Conservation (phyloP, 2,113 vertebrate genomes). For the Arizona elegans region DNA sequence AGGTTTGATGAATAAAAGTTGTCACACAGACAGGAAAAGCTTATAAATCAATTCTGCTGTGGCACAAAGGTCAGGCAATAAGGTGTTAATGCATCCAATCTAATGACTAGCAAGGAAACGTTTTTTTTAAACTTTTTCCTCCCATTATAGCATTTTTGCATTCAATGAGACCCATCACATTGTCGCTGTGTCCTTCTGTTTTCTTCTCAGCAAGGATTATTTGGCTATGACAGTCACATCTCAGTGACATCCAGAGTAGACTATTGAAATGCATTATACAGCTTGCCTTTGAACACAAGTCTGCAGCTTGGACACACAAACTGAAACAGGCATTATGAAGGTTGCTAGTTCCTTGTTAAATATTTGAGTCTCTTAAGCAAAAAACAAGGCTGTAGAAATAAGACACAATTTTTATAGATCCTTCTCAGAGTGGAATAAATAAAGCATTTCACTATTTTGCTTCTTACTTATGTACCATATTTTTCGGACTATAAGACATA, state of each 20-base stretch:
- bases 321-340: not conserved
- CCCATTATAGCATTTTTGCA: not conserved
- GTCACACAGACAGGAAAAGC: slow-evolving; percentile 12
- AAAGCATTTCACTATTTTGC: not conserved
- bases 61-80: slow-evolving; percentile 27
- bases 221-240: not conserved
- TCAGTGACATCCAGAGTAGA: not conserved
- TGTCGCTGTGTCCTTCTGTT: not conserved
- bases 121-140: not conserved
- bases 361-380: not conserved
- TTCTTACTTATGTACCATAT: not conserved
- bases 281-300: not conserved
- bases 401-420: not conserved
- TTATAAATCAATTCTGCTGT: slow-evolving; percentile 47
- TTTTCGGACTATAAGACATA: no score
- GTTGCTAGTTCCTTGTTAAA: not conserved
- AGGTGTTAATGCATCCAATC: slow-evolving; percentile 34
- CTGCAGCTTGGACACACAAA: not conserved
- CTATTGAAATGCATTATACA: not conserved
- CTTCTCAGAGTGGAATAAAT: not conserved
- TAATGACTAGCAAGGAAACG: slow-evolving; percentile 6
- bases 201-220: not conserved
- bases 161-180: not conserved
- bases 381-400: not conserved
- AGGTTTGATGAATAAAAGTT: slow-evolving; percentile 27